Conservation (phyloP, 2,888 invertebrate species). For the Acanthoscelides obtectus region DNA sequence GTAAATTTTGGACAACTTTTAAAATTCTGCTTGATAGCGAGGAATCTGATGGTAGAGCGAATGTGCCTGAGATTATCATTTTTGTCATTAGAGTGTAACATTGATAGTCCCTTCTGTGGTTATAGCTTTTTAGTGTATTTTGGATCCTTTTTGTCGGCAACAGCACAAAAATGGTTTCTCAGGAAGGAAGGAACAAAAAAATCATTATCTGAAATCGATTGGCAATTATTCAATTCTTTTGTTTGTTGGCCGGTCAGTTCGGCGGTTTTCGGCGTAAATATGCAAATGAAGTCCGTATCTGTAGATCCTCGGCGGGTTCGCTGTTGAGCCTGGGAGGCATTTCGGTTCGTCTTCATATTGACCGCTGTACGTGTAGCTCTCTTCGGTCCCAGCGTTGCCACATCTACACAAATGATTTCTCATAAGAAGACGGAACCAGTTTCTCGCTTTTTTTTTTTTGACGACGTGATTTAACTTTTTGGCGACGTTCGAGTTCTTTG, state of each 20-base stretch:
- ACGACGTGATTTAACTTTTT: neutral
- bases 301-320: neutral
- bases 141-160: too few relatives aligned
- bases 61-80: too few relatives aligned
- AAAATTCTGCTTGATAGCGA: too few relatives aligned
- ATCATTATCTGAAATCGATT: neutral
- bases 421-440: constrained; percentile 1
- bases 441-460: neutral
- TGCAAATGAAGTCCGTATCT: neutral
- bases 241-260: neutral
- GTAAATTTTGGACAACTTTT: too few relatives aligned
- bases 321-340: constrained; percentile 2
- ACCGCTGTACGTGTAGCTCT: constrained; percentile 35
- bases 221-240: neutral
- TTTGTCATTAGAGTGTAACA: too few relatives aligned
- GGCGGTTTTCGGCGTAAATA: neutral
- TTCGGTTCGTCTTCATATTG: constrained; percentile 44
- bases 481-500: neutral
- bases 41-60: too few relatives aligned
- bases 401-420: constrained; percentile 8
- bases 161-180: neutral
- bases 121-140: too few relatives aligned
- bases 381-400: constrained; percentile 8
- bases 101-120: too few relatives aligned
- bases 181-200: neutral